phyloP scores from a whole-genome alignment of 2,888 invertebrate genomes.

The Cantharis nigra region DNA sequence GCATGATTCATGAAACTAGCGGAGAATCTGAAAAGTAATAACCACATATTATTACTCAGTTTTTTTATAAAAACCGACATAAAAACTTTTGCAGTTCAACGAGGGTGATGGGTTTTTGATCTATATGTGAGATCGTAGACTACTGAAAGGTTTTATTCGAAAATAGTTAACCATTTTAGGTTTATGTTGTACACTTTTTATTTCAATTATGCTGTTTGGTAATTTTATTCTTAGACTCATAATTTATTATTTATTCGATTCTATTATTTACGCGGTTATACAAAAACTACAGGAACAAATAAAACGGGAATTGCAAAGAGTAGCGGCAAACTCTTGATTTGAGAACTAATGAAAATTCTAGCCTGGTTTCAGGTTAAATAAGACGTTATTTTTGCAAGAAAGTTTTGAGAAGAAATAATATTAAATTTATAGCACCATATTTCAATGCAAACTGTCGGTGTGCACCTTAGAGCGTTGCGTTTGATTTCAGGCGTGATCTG shows the following conservation, averaged over 20 bases:
- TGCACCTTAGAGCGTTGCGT: constrained; percentile 32
- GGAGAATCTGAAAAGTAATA: no score
- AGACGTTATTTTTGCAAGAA: constrained; percentile 35
- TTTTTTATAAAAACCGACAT: no score
- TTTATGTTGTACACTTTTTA: neutral
- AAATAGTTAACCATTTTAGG: no score
- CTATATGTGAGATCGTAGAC: no score
- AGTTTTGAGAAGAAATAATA: constrained; percentile 32
- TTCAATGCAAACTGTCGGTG: constrained; percentile 38
- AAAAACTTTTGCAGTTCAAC: no score
- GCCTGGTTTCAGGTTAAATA: constrained; percentile 24
- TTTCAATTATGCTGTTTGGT: neutral
- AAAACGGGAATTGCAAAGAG: neutral
- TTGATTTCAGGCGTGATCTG: constrained; percentile 36
- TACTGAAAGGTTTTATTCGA: no score
- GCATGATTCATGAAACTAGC: no score
- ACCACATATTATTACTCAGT: no score
- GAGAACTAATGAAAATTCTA: constrained; percentile 20
- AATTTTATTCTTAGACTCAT: neutral
- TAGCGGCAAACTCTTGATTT: neutral
- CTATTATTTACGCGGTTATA: no score
- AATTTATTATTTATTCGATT: neutral
- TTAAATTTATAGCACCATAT: constrained; percentile 37
- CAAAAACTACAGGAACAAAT: neutral
- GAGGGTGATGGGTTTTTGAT: no score